Evolutionary conservation across 2,113 vertebrate genomes (phyloP).

Genomic region (Candoia aspera): DNA sequence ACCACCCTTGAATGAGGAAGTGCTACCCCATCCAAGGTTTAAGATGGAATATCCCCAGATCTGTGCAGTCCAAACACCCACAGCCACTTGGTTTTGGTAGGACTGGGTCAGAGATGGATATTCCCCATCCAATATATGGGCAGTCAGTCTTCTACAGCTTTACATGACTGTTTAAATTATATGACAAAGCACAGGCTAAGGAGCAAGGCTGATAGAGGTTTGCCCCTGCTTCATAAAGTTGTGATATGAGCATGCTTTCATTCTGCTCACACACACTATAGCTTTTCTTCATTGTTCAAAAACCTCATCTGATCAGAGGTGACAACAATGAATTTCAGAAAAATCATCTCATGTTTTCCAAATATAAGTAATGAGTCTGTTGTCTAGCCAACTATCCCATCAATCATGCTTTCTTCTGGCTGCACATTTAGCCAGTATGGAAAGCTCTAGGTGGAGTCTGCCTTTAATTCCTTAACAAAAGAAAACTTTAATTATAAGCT

Average conservation of each 20-base stretch:
- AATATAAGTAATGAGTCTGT: not conserved
- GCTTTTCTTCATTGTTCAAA: not conserved
- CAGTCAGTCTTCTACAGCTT: not conserved
- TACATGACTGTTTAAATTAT: not conserved
- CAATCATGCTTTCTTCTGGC: not conserved
- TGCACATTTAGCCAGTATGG: not conserved
- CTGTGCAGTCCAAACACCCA: not conserved
- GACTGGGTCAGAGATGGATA: not conserved
- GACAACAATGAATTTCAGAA: not conserved
- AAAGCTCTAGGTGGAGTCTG: not conserved
- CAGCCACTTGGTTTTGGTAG: not conserved
- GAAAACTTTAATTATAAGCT: not conserved
- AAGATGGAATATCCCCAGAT: not conserved
- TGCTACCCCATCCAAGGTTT: not conserved
- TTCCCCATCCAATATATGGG: not conserved
- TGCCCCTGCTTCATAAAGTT: not conserved
- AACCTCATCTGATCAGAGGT: not conserved
- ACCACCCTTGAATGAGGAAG: not conserved
- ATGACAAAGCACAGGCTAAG: not conserved
- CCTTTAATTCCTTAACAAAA: not conserved
- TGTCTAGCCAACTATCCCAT: not conserved
- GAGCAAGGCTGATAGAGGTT: not conserved
- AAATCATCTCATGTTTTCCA: not conserved
- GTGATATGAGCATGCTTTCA: not conserved
- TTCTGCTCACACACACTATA: not conserved